These are phyloP conservation scores for Montipora capricornis DNA, from an alignment of 64 coral and sea anemone species.

Conservation along the genomic window DNA sequence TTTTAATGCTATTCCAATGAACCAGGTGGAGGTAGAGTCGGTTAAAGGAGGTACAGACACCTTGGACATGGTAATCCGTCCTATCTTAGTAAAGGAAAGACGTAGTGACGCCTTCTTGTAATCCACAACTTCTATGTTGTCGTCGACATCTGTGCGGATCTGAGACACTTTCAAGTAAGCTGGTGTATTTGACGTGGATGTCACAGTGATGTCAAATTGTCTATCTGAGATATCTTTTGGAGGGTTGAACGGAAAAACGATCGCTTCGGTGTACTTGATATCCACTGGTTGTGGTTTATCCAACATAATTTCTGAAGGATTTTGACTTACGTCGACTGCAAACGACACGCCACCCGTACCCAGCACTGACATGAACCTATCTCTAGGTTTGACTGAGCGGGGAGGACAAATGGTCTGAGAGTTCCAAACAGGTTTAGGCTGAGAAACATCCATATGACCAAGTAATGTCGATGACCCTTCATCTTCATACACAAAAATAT, in stretches of 20 bases:
- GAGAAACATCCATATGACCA: no score
- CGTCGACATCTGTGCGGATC: constrained; percentile 21
- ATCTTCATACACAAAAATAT: no score
- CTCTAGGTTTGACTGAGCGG: no score
- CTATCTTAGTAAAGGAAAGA: constrained; percentile 52
- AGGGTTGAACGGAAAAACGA: constrained; percentile 45
- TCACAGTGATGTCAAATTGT: constrained; percentile 71
- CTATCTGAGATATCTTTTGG: neutral
- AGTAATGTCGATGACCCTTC: no score
- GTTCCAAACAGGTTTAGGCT: no score
- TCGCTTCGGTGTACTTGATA: no score
- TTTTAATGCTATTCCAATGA: constrained; percentile 58
- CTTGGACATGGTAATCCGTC: constrained; percentile 50
- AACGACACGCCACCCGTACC: no score
- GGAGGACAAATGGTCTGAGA: no score
- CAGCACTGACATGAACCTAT: no score
- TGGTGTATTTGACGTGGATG: neutral
- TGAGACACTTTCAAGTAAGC: constrained; percentile 73
- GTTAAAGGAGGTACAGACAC: constrained; percentile 14
- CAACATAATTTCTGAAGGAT: no score
- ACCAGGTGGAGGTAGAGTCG: constrained; percentile 42
- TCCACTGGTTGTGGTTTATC: no score
- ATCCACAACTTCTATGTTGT: constrained; percentile 7
- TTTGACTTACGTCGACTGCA: no score
- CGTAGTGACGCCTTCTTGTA: constrained; percentile 2